Evolutionary conservation across 1,140 invertebrate genomes (phyloP).

Genomic region (Hycleus cichorii): DNA sequence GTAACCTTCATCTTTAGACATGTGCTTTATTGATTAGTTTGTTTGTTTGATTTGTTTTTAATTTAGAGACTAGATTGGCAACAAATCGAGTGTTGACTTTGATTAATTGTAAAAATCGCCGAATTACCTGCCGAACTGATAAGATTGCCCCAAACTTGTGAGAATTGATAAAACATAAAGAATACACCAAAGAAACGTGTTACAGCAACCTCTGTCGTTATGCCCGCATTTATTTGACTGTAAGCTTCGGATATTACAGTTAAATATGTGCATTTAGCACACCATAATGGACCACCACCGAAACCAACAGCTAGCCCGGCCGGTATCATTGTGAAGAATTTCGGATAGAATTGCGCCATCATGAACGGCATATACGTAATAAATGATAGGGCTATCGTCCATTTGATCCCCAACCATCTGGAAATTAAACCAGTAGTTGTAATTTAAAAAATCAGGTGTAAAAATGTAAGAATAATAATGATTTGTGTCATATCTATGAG

Average conservation of each 20-base stretch:
- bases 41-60: too few relatives aligned
- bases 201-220: conserved; percentile 62
- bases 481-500: too few relatives aligned
- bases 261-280: conserved; percentile 82
- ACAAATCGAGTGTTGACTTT: too few relatives aligned
- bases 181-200: conserved; percentile 84
- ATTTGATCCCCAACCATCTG: conserved; percentile 77
- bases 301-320: conserved; percentile 77
- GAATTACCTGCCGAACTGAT: conserved; percentile 72
- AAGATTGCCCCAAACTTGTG: conserved; percentile 87
- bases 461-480: too few relatives aligned
- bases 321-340: conserved; percentile 76
- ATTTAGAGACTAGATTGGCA: too few relatives aligned
- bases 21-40: too few relatives aligned
- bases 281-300: conserved; percentile 83
- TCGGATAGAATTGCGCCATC: conserved; percentile 76
- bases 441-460: too few relatives aligned
- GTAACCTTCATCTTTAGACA: too few relatives aligned
- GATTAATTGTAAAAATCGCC: conserved; percentile 5
- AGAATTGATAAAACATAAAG: conserved; percentile 90
- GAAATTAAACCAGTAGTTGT: conserved; percentile 21
- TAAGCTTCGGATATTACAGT: conserved; percentile 71
- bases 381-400: conserved; percentile 78
- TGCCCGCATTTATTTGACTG: conserved; percentile 52
- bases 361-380: conserved; percentile 84